A percentile compares a stretch with the other conserved stretches of the same genome.
These are phyloP conservation scores for Schizotus pectinicornis DNA, from an alignment of 2,888 invertebrate species.

Conservation along the genomic window DNA sequence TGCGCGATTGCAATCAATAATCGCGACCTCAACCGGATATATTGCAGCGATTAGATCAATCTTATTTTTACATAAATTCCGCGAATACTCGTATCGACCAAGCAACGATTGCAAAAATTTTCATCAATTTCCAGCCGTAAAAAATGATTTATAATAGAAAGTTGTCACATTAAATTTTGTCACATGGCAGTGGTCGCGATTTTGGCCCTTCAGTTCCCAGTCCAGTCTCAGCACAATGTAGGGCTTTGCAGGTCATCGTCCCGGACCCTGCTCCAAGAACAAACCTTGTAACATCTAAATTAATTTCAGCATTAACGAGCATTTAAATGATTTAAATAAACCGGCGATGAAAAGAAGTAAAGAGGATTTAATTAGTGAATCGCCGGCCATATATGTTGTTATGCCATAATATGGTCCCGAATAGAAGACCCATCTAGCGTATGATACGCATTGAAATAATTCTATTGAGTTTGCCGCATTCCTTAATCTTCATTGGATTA, in stretches of 20 bases:
- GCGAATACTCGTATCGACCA: not conserved
- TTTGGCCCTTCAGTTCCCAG: too few relatives aligned
- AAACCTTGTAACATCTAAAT: too few relatives aligned
- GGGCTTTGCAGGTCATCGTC: too few relatives aligned
- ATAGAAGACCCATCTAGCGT: constrained; percentile 17
- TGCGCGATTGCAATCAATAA: not conserved
- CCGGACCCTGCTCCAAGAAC: too few relatives aligned
- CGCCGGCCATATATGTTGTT: constrained; percentile 8
- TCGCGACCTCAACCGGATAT: not conserved
- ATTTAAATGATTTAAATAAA: constrained; percentile 1
- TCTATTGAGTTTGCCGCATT: constrained; percentile 7
- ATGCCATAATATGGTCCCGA: constrained; percentile 10
- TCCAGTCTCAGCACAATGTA: too few relatives aligned
- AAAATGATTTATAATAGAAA: not conserved
- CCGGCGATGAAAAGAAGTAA: not conserved
- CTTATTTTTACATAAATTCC: constrained; percentile 6
- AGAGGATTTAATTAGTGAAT: constrained; percentile 18
- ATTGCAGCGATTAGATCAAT: constrained; percentile 6
- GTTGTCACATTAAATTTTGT: not conserved
- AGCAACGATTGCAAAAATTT: too few relatives aligned
- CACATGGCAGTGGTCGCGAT: not conserved
- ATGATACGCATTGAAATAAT: constrained; percentile 21
- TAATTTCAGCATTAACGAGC: too few relatives aligned
- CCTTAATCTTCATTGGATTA: constrained; percentile 16
- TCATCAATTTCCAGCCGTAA: too few relatives aligned